Percentiles rank a stretch among this genome's conserved stretches.
Conservation (phyloP, 2,797 vertebrate species). For the Sebastes vulpes region DNA sequence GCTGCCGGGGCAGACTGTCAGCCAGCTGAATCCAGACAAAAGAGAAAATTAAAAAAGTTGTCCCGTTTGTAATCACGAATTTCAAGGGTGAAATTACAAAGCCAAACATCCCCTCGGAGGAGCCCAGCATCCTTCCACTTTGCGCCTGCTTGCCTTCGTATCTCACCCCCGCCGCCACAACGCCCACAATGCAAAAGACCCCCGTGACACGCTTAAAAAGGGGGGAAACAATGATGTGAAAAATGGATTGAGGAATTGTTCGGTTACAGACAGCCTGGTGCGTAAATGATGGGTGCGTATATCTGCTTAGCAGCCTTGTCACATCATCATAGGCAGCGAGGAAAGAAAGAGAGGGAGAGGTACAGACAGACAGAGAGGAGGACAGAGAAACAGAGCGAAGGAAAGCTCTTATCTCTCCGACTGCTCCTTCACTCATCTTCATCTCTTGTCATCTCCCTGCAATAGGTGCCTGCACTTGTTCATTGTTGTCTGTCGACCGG, state of each 20-base stretch:
- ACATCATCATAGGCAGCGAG: conserved; percentile 61
- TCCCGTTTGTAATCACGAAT: conserved; percentile 99
- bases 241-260: conserved; percentile 87
- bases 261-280: conserved; percentile 79
- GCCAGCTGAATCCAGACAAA: conserved; percentile 97
- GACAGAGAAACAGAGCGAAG: conserved; percentile 41
- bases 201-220: conserved; percentile 59
- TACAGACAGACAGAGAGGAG: conserved; percentile 33
- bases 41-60: conserved; percentile 99
- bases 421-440: conserved; percentile 72
- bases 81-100: conserved; percentile 99
- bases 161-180: conserved; percentile 76
- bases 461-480: conserved; percentile 72
- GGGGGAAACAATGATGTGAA: conserved; percentile 76
- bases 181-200: conserved; percentile 58
- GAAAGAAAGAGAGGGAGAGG: conserved; percentile 25
- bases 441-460: conserved; percentile 74
- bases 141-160: conserved; percentile 73
- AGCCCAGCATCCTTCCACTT: conserved; percentile 78
- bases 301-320: conserved; percentile 74
- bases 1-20: conserved; percentile 96
- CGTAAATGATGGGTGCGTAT: conserved; percentile 69
- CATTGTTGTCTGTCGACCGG: conserved; percentile 69
- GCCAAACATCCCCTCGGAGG: conserved; percentile 91
- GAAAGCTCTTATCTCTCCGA: conserved; percentile 66